Conservation (phyloP, 2,888 invertebrate species). For the Drosophila macrospina region DNA sequence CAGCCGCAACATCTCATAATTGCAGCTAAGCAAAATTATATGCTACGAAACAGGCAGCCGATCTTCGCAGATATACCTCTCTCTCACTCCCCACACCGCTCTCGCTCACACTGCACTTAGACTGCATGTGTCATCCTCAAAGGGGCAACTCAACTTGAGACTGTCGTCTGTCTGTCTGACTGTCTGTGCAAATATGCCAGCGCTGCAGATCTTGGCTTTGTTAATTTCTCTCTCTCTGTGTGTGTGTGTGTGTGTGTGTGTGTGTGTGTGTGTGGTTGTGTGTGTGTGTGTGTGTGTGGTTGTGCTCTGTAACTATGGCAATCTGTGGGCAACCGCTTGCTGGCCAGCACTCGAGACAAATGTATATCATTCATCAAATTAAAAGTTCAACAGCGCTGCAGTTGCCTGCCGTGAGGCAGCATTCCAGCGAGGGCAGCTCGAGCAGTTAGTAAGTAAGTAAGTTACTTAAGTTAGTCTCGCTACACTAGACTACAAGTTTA, state of each 20-base stretch:
- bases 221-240: conserved; percentile 59
- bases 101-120: not conserved
- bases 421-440: conserved; percentile 48
- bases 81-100: not conserved
- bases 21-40: conserved; percentile 79
- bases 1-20: conserved; percentile 77
- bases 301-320: conserved; percentile 35
- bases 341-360: conserved; percentile 75
- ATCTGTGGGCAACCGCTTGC: conserved; percentile 56
- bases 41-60: conserved; percentile 43
- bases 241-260: conserved; percentile 22
- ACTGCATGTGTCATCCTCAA: conserved; percentile 58
- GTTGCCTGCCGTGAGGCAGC: conserved; percentile 58
- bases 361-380: conserved; percentile 82
- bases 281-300: conserved; percentile 15
- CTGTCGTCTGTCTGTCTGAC: not conserved
- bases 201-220: conserved; percentile 54
- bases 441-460: too few species aligned
- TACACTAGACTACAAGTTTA: too few species aligned
- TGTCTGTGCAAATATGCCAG: conserved; percentile 71
- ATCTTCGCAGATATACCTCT: conserved; percentile 36
- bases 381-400: conserved; percentile 73
- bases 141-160: conserved; percentile 21
- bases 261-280: conserved; percentile 22
- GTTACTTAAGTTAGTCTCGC: too few species aligned